phyloP scores from a whole-genome alignment of 53 echinoderm and acorn worm species.

The Henricia sp. region DNA sequence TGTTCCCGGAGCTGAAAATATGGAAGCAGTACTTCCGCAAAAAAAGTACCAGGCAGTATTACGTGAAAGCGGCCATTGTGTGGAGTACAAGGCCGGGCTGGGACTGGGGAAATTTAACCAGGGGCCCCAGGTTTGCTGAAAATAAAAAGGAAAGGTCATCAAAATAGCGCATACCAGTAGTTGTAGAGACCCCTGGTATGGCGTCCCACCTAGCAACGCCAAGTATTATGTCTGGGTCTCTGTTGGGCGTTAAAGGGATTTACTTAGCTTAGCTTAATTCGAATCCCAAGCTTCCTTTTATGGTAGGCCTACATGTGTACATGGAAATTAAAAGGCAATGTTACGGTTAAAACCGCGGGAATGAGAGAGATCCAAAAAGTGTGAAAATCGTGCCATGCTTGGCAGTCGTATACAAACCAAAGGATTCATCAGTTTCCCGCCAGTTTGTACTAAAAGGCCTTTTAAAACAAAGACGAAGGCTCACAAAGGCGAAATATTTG shows the following conservation, averaged over 20 bases:
- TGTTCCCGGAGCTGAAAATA: constrained; percentile 12
- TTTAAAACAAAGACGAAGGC: too few species aligned
- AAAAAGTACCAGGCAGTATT: neutral
- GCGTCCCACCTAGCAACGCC: constrained; percentile 24
- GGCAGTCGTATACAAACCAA: too few species aligned
- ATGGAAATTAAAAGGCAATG: too few species aligned
- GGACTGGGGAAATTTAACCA: neutral
- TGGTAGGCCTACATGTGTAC: too few species aligned
- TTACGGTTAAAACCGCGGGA: too few species aligned
- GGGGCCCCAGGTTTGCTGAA: constrained; percentile 19
- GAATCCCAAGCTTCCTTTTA: neutral
- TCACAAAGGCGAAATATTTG: too few species aligned
- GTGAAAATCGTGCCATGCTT: too few species aligned
- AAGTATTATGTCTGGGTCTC: constrained; percentile 8
- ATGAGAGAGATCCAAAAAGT: too few species aligned
- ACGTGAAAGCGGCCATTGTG: constrained; percentile 7
- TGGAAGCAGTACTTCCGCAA: constrained; percentile 53
- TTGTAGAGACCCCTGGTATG: constrained; percentile 8
- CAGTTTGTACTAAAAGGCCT: too few species aligned
- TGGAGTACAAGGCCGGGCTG: neutral
- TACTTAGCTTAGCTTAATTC: neutral
- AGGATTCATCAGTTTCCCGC: too few species aligned
- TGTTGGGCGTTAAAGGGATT: neutral
- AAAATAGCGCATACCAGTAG: constrained; percentile 21
- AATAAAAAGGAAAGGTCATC: constrained; percentile 24